These are phyloP conservation scores for Chaenocephalus aceratus DNA, from an alignment of 2,113 vertebrate species.

Conservation along the genomic window DNA sequence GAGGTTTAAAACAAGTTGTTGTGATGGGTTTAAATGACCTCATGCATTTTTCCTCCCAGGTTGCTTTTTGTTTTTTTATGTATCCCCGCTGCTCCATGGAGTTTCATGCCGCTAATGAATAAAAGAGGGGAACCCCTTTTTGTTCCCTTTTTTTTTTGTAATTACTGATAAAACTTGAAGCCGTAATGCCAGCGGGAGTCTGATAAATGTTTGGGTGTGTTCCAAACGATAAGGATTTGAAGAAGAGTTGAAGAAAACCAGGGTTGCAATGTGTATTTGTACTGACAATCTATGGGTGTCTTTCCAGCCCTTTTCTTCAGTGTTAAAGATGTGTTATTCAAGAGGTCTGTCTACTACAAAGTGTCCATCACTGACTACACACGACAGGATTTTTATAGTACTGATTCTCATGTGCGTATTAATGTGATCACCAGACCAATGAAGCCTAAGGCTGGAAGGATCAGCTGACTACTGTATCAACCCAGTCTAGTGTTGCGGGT, in stretches of 20 bases:
- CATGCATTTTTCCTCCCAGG: constrained; percentile 54
- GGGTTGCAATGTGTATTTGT: constrained; percentile 53
- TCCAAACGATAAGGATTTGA: constrained; percentile 14
- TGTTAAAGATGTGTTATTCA: constrained; percentile 21
- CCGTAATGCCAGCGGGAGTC: constrained; percentile 1
- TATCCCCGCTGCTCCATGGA: constrained; percentile 67
- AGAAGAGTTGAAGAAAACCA: constrained; percentile 22
- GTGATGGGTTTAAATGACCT: constrained; percentile 48
- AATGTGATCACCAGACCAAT: constrained; percentile 10
- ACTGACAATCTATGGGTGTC: constrained; percentile 65
- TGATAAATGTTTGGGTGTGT: constrained; percentile 31
- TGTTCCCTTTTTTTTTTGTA: constrained; percentile 27
- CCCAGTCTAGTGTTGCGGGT: background rate
- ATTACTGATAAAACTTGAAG: constrained; percentile 75
- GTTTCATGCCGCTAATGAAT: constrained; percentile 69
- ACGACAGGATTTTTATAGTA: background rate
- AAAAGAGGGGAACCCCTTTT: constrained; percentile 61
- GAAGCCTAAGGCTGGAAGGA: constrained; percentile 45
- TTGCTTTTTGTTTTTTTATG: constrained; percentile 55
- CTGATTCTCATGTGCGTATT: constrained; percentile 14
- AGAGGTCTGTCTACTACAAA: constrained; percentile 24
- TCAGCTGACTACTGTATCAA: constrained; percentile 4
- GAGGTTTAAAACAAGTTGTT: constrained; percentile 38
- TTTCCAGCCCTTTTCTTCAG: constrained; percentile 14
- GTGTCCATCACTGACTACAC: constrained; percentile 13